A percentile compares a stretch with the other conserved stretches of the same genome.
Conservation (phyloP, 64 coral and sea anemone genomes). For the Porites australiensis region DNA sequence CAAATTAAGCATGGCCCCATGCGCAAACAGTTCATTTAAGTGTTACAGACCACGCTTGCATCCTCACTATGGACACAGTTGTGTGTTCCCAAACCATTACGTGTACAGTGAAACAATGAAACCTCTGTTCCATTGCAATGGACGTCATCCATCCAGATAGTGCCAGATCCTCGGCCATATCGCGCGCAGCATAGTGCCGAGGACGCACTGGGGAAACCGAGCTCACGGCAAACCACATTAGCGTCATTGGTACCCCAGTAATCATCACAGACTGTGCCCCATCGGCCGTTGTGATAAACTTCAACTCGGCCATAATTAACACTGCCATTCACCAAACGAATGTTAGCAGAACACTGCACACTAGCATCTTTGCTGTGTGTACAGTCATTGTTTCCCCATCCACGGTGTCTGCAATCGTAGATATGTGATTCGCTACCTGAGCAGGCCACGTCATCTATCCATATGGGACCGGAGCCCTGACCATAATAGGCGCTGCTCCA, state of each 20-base stretch:
- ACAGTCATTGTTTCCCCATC: constrained; percentile 31
- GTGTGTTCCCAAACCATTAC: not conserved
- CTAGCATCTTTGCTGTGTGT: constrained; percentile 24
- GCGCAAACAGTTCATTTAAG: too few species aligned
- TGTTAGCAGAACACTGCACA: not conserved
- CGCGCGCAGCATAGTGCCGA: not conserved
- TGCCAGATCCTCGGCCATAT: not conserved
- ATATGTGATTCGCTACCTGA: not conserved
- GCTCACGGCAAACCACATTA: not conserved
- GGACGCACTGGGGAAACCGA: not conserved
- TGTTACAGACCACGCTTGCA: not conserved
- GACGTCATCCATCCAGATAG: not conserved
- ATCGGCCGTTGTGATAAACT: not conserved
- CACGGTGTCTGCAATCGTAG: not conserved
- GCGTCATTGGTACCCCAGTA: not conserved
- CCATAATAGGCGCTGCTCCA: not conserved
- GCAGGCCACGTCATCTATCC: not conserved
- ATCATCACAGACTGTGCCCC: not conserved
- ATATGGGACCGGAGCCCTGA: not conserved
- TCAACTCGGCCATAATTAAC: constrained; percentile 17
- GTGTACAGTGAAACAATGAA: not conserved
- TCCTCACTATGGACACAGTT: not conserved
- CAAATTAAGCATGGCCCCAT: too few species aligned
- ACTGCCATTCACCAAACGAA: constrained; percentile 23
- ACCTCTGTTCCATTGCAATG: not conserved